A percentile compares a stretch with the other conserved stretches of the same genome.
Evolutionary conservation across 2,113 vertebrate species (phyloP).

Genomic region (Phyllostomus discolor): DNA sequence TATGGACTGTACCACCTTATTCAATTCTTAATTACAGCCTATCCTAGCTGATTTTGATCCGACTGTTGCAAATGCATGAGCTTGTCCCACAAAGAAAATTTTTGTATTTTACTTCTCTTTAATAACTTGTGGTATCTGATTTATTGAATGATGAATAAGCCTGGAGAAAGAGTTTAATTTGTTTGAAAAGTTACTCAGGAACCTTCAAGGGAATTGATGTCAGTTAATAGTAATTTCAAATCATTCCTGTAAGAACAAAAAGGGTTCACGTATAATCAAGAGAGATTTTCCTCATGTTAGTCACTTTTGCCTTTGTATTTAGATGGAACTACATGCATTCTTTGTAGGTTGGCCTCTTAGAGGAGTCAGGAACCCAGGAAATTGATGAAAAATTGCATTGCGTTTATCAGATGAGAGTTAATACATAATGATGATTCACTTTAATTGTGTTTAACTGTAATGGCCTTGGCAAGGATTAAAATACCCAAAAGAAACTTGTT

Average conservation of each 20-base stretch:
- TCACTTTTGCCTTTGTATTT: background rate
- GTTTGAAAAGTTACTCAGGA: constrained; percentile 4
- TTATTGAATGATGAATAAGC: background rate
- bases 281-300: background rate
- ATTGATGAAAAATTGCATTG: background rate
- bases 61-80: background rate
- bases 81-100: background rate
- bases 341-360: background rate
- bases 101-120: constrained; percentile 1
- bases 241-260: background rate
- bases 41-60: background rate
- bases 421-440: background rate
- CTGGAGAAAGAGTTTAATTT: background rate
- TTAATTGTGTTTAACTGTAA: background rate
- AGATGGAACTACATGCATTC: background rate
- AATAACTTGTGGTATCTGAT: background rate
- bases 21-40: background rate
- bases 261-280: background rate
- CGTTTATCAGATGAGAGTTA: background rate
- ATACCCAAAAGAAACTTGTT: background rate
- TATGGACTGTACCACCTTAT: background rate
- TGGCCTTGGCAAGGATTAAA: background rate
- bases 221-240: background rate
- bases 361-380: background rate
- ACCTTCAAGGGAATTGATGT: background rate